Conservation (phyloP, 2,797 vertebrate species). For the Alauda arvensis region DNA sequence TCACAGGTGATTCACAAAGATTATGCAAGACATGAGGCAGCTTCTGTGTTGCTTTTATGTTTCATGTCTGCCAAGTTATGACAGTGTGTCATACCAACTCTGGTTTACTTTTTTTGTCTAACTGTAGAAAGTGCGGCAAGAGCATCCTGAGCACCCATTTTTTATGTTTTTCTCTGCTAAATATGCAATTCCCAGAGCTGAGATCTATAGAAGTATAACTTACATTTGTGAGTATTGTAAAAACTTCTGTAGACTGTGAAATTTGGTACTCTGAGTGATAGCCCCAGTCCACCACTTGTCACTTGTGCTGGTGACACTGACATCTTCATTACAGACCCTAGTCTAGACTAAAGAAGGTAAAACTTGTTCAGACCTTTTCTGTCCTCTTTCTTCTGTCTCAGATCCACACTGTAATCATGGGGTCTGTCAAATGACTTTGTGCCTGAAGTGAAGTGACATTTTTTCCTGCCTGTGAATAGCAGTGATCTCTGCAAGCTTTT, state of each 20-base stretch:
- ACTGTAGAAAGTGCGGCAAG: constrained; percentile 10
- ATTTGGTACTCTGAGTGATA: background rate
- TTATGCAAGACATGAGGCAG: constrained; percentile 32
- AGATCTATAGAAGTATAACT: background rate
- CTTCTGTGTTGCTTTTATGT: constrained; percentile 26
- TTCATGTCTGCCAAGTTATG: constrained; percentile 28
- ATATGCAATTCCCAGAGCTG: background rate
- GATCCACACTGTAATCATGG: background rate
- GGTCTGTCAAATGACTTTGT: background rate
- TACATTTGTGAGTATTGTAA: background rate
- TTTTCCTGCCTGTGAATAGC: background rate
- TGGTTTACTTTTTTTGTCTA: constrained; percentile 15
- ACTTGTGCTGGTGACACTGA: background rate
- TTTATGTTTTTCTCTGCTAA: constrained; percentile 16
- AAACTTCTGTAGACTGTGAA: background rate
- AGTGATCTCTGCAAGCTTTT: background rate
- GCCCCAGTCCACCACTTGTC: background rate
- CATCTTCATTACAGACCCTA: background rate
- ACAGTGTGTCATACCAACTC: constrained; percentile 6
- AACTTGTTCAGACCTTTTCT: background rate
- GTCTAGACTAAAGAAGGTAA: background rate
- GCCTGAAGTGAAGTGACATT: background rate
- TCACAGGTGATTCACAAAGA: constrained; percentile 53
- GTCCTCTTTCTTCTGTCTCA: background rate
- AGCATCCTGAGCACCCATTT: background rate